Evolutionary conservation across 2,113 vertebrate species (phyloP).

Genomic region (Lanius collurio): DNA sequence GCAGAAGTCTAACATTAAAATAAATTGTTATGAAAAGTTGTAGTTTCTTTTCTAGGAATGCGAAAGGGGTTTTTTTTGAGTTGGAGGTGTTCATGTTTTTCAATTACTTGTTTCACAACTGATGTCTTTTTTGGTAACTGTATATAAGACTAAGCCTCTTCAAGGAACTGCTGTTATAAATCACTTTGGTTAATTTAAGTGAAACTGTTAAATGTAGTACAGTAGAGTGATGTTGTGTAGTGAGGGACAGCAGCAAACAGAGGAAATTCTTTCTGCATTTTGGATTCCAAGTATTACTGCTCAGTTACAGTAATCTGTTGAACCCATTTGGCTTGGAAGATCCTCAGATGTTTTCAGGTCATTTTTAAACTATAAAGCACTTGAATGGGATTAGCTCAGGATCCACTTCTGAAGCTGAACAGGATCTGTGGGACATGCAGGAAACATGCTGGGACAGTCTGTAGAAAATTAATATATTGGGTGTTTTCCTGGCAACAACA

Average conservation of each 20-base stretch:
- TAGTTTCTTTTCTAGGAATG: background rate
- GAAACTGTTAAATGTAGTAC: background rate
- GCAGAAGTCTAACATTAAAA: background rate
- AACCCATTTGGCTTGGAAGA: background rate
- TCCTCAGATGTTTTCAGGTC: background rate
- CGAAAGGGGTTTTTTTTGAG: rapidly evolving
- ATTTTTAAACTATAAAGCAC: background rate
- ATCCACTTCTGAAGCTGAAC: background rate
- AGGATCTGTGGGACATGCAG: background rate
- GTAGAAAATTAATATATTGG: background rate
- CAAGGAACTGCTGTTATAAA: background rate
- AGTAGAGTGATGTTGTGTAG: background rate
- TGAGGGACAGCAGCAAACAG: background rate
- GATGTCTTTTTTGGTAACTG: background rate
- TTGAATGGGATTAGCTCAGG: background rate
- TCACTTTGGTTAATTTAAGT: background rate
- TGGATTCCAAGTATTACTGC: background rate
- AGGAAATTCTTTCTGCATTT: background rate
- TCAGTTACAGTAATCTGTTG: background rate
- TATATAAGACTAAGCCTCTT: background rate
- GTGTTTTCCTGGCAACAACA: background rate
- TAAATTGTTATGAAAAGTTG: background rate
- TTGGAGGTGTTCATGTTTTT: background rate
- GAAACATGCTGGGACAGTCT: background rate
- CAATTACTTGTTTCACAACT: background rate